Evolutionary conservation across 2,888 invertebrate genomes (phyloP).

Genomic region (Cerastis leucographa): DNA sequence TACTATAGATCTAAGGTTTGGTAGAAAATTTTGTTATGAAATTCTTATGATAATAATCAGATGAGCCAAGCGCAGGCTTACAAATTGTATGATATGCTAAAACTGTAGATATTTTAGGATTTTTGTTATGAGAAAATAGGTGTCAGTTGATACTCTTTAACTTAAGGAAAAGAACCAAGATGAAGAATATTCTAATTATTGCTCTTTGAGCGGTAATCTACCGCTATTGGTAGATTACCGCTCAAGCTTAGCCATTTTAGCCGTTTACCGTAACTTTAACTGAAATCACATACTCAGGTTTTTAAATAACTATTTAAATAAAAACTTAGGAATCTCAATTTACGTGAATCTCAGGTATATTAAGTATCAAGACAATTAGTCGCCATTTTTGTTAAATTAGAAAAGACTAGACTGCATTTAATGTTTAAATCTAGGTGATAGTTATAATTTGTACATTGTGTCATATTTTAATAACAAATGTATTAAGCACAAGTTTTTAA

Average conservation of each 20-base stretch:
- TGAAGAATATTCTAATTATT: neutral
- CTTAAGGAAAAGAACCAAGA: neutral
- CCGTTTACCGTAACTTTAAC: neutral
- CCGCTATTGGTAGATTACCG: too few species aligned
- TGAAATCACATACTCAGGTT: neutral
- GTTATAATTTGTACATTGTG: constrained; percentile 75
- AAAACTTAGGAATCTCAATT: constrained; percentile 42
- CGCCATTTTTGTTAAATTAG: constrained; percentile 69
- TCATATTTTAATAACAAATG: constrained; percentile 74
- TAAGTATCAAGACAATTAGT: constrained; percentile 57
- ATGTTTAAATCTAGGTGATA: constrained; percentile 63
- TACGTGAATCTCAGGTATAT: constrained; percentile 67
- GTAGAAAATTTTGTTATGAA: constrained; percentile 40
- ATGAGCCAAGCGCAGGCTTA: constrained; percentile 20
- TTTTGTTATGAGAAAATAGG: neutral
- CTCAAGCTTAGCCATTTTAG: constrained; percentile 4
- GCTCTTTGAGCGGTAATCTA: constrained; percentile 18
- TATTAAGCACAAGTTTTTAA: constrained; percentile 60
- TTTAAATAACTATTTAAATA: constrained; percentile 6
- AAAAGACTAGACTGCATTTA: constrained; percentile 83
- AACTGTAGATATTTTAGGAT: neutral
- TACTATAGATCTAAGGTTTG: constrained; percentile 10
- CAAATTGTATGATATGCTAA: constrained; percentile 18
- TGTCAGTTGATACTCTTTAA: too few species aligned
- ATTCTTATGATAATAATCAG: neutral